A percentile compares a stretch with the other conserved stretches of the same genome.
These are phyloP conservation scores for Sycon ciliatum DNA, from an alignment of 37 sponge, comb jelly and placozoan genomes.

Conservation along the genomic window DNA sequence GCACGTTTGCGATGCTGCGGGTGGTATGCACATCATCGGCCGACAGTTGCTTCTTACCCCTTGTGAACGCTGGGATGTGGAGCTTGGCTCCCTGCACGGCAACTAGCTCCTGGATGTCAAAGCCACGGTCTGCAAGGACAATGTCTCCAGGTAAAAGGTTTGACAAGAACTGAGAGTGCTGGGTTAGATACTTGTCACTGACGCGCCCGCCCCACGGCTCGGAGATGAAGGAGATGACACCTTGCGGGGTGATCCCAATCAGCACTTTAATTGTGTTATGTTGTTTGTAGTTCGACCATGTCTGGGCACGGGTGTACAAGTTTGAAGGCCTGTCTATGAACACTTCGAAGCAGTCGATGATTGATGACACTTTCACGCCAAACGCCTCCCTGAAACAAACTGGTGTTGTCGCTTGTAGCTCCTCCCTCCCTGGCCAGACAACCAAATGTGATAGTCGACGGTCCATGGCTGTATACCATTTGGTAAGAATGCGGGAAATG, in stretches of 20 bases:
- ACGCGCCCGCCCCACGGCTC: slow-evolving; percentile 54
- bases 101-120: slow-evolving; percentile 56
- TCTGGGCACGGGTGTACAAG: slow-evolving; percentile 26
- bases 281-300: slow-evolving; percentile 31
- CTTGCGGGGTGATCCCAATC: slow-evolving; percentile 25
- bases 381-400: slow-evolving; percentile 32
- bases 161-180: no score
- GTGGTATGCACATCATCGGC: slow-evolving; percentile 47
- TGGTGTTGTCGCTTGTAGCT: slow-evolving; percentile 45
- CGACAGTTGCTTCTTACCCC: slow-evolving; percentile 46
- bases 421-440: slow-evolving; percentile 53
- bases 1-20: slow-evolving; percentile 51
- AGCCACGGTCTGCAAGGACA: slow-evolving; percentile 61
- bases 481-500: slow-evolving; percentile 21
- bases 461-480: slow-evolving; percentile 26
- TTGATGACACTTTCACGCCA: slow-evolving; percentile 29
- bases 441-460: slow-evolving; percentile 28
- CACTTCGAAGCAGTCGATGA: slow-evolving; percentile 32
- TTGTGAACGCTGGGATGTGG: slow-evolving; percentile 60
- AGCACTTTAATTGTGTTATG: slow-evolving; percentile 33
- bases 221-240: slow-evolving; percentile 33
- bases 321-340: slow-evolving; percentile 28
- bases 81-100: slow-evolving; percentile 35
- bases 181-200: no score
- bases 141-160: slow-evolving; percentile 62